phyloP scores from a whole-genome alignment of 2,113 vertebrate genomes.

The Pelecanoides urinatrix region DNA sequence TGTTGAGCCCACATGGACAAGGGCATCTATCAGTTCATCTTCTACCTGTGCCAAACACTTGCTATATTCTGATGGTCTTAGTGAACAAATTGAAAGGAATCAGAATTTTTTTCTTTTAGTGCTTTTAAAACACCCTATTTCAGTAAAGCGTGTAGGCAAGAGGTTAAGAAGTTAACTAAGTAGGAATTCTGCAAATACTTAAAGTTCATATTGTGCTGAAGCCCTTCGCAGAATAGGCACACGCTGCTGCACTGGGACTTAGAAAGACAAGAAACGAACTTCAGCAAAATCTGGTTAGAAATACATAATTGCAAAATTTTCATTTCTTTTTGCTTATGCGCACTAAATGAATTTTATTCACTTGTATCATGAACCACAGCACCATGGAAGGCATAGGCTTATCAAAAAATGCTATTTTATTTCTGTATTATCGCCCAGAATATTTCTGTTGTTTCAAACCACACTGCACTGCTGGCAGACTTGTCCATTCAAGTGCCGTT shows the following conservation, averaged over 20 bases:
- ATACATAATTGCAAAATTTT: background rate
- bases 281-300: background rate
- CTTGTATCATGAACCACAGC: background rate
- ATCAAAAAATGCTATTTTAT: background rate
- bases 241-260: background rate
- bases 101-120: background rate
- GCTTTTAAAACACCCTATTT: background rate
- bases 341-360: background rate
- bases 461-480: background rate
- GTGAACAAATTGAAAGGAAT: background rate
- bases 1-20: background rate
- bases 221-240: background rate
- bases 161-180: background rate
- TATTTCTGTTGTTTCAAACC: background rate
- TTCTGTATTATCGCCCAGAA: background rate
- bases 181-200: background rate
- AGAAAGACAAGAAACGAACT: background rate
- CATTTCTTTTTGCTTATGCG: background rate
- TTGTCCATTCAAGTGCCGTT: background rate
- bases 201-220: background rate
- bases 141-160: background rate
- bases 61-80: background rate
- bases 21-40: background rate
- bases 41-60: background rate
- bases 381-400: accelerated